phyloP scores from a whole-genome alignment of 1,140 invertebrate species.

The Caenorhabditis latens region DNA sequence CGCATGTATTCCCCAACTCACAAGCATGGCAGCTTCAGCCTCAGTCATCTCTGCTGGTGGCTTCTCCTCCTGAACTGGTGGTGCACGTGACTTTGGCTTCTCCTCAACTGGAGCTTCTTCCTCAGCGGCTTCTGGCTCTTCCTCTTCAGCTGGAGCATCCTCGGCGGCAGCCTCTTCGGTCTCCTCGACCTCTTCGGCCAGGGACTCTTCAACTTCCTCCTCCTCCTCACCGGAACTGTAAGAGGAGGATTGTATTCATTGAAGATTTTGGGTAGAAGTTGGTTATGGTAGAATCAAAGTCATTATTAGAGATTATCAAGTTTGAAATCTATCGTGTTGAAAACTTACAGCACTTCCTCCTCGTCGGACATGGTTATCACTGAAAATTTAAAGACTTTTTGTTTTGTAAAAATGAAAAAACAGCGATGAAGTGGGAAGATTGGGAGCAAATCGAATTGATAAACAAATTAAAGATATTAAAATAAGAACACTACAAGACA shows the following conservation, averaged over 20 bases:
- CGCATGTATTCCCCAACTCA: neutral
- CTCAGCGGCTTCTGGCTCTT: constrained; percentile 60
- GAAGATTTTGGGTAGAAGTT: neutral
- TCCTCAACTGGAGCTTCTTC: constrained; percentile 47
- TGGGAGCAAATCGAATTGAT: neutral
- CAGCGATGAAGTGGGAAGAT: neutral
- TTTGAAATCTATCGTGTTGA: too few species aligned
- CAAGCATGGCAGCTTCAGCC: constrained; percentile 70
- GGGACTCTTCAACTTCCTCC: constrained; percentile 67
- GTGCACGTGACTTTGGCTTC: constrained; percentile 52
- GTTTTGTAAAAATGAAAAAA: too few species aligned
- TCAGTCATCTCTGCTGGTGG: constrained; percentile 72
- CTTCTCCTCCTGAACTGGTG: constrained; percentile 66
- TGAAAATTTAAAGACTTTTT: constrained; percentile 47
- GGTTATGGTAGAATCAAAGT: too few species aligned
- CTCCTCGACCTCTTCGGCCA: constrained; percentile 60
- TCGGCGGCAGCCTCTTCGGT: constrained; percentile 54
- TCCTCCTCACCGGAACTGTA: constrained; percentile 70
- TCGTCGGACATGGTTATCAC: constrained; percentile 62
- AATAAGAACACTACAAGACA: neutral
- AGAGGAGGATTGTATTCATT: neutral
- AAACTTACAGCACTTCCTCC: constrained; percentile 62
- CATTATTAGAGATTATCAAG: neutral
- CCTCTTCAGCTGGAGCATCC: constrained; percentile 63
- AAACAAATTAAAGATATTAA: neutral